Conservation (phyloP, 2,888 invertebrate species). For the Falcaria lacertinaria region DNA sequence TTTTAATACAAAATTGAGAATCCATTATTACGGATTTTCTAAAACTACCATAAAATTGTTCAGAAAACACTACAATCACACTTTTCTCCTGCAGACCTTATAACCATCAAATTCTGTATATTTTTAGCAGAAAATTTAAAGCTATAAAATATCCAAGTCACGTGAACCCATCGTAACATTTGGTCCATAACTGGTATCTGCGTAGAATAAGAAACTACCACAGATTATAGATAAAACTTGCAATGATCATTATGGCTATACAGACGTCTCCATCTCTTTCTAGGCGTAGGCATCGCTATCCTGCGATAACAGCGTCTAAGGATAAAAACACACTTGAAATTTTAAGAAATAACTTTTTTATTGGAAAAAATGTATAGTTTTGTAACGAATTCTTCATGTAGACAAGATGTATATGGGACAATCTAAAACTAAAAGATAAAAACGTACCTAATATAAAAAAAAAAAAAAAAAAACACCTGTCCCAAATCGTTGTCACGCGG, state of each 20-base stretch:
- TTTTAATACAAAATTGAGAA: too few relatives aligned
- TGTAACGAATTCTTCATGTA: too few relatives aligned
- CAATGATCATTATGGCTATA: constrained; percentile 34
- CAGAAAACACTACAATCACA: not conserved
- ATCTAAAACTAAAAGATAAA: too few relatives aligned
- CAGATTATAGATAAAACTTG: constrained; percentile 28
- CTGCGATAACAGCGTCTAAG: constrained; percentile 3
- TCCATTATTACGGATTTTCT: too few relatives aligned
- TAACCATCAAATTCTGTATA: not conserved
- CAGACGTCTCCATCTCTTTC: constrained; percentile 42
- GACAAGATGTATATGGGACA: too few relatives aligned
- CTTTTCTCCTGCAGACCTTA: not conserved
- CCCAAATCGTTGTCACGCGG: too few relatives aligned
- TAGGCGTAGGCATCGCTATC: constrained; percentile 9
- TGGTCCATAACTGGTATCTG: constrained; percentile 17
- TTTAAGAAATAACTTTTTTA: too few relatives aligned
- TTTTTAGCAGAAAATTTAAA: not conserved
- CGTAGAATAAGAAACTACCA: constrained; percentile 34
- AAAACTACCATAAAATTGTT: too few relatives aligned
- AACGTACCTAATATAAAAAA: too few relatives aligned
- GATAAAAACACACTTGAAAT: not conserved
- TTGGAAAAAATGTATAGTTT: too few relatives aligned
- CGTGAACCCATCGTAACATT: constrained; percentile 5
- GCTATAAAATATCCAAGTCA: constrained; percentile 2
- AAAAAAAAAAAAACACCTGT: too few relatives aligned